Base-by-base conservation (phyloP, 1,140 invertebrate genomes). In the Trypoxylus dichotomus region DNA sequence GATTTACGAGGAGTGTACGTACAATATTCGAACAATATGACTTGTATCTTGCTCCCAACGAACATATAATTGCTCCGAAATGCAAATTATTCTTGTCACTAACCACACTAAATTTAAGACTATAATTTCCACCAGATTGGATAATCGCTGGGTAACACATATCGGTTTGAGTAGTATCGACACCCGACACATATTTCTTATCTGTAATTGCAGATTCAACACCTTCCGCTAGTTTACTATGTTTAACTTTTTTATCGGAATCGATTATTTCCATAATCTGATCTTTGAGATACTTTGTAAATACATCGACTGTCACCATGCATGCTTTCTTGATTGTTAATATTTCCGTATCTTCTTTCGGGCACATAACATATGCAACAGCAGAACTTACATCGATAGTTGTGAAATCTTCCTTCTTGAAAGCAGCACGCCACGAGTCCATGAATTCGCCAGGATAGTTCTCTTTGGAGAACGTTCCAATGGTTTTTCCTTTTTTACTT, bases 191-290 rank as follows among this genome's bases (percentile, higher is more conserved):
- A 89, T 97, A 98, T 87, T 99, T 99, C 84, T 98, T 98, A 83
- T 97, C 95, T 5, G 91, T 91, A 82, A 97, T 91, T 11, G 97
- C 96, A 58, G 92, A 88, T 86, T 99, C 97, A 11, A 99, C 94
- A 29, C 97, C 96, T 89, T 99, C 97, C 0, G 97, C 93, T 41
- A 99, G 87, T 87, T 99, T 99, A 43, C 91, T 92, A 87, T 99
- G 98, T 85, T 95, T 95, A 0, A 95, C 93, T 94, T 98, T 98
- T 94, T 94, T 95, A 84, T 99, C 98, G 7, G 95, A 94, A 90
- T 99, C 98, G 84, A 99, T 98, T 81, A 99, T 97, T 86, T 98
- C 97, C 93, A 99, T 98, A 77, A 99, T 96, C 87, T 99, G 96
- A 87, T 98, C 96, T 87, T 97, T 97, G 7, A 99, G 90, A 88